A percentile compares a stretch with the other conserved stretches of the same genome.
Evolutionary conservation across 2,888 invertebrate species (phyloP).

Genomic region (Plutella xylostella): DNA sequence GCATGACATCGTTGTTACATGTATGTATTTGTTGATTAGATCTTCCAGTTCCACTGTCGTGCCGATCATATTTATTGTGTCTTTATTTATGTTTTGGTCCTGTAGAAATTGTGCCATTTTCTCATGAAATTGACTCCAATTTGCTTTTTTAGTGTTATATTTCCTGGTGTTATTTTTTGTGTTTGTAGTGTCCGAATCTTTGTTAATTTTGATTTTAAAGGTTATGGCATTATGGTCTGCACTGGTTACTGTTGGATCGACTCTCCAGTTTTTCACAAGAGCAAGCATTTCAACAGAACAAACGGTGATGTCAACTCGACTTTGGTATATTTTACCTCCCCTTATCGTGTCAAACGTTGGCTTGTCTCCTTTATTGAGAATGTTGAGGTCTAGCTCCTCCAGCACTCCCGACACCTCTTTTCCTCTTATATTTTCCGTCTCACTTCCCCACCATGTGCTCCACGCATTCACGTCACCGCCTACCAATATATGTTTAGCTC

Average conservation of each 20-base stretch:
- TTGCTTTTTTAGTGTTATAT: not conserved
- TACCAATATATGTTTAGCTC: conserved; percentile 9
- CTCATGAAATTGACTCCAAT: conserved; percentile 2
- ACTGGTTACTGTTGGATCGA: conserved; percentile 5
- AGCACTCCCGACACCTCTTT: conserved; percentile 5
- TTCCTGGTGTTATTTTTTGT: not conserved
- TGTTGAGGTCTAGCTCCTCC: conserved; percentile 9
- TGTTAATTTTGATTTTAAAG: conserved; percentile 11
- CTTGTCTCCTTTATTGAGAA: conserved; percentile 6
- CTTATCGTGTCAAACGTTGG: conserved; percentile 14
- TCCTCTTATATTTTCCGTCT: conserved; percentile 13
- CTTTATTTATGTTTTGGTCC: not conserved
- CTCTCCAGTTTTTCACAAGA: conserved; percentile 4
- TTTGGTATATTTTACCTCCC: conserved; percentile 12
- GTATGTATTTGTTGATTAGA: not conserved
- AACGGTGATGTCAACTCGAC: conserved; percentile 8
- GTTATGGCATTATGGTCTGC: conserved; percentile 20
- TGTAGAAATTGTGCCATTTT: not conserved
- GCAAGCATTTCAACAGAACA: not conserved
- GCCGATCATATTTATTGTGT: not conserved
- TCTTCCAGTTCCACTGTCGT: not conserved
- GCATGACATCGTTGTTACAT: too few relatives aligned
- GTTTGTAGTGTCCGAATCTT: conserved; percentile 6
- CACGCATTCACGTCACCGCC: conserved; percentile 19
- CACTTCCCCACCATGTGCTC: conserved; percentile 19